These are phyloP conservation scores for Acipenser oxyrinchus DNA, from an alignment of 2,797 vertebrate genomes.

Conservation along the genomic window DNA sequence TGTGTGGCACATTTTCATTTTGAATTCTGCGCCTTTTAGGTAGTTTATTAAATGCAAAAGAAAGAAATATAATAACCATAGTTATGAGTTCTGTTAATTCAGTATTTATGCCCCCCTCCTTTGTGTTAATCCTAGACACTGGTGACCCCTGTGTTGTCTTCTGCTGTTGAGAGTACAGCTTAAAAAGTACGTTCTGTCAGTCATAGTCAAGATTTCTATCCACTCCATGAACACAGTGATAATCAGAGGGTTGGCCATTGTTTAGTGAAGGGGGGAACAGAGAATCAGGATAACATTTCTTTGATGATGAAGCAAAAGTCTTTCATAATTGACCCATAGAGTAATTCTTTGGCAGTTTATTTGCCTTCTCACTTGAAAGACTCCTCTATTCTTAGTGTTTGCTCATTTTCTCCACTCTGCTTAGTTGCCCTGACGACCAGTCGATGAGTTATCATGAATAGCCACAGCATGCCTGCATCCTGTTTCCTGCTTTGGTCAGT, in stretches of 20 bases:
- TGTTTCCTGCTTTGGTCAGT: constrained; percentile 28
- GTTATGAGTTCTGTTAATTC: no score
- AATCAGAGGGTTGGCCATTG: neutral
- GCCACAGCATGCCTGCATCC: constrained; percentile 16
- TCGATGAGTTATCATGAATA: constrained; percentile 26
- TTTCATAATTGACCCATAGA: neutral
- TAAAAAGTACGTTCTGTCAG: no score
- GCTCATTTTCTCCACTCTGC: neutral
- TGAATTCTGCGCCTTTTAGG: no score
- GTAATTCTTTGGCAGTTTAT: neutral
- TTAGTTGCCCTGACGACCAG: constrained; percentile 17
- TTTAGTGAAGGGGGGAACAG: neutral
- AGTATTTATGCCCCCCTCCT: no score
- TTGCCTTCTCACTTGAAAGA: neutral
- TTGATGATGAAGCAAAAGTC: neutral
- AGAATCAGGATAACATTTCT: neutral
- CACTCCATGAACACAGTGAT: neutral
- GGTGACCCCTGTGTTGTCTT: no score
- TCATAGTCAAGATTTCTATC: no score
- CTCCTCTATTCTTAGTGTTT: neutral
- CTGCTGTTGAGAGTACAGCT: no score
- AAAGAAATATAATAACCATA: no score
- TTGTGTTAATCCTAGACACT: no score
- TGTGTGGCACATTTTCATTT: no score
- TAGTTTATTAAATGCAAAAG: no score